phyloP scores from a whole-genome alignment of 1,140 invertebrate species.

The Heliconius melpomene region DNA sequence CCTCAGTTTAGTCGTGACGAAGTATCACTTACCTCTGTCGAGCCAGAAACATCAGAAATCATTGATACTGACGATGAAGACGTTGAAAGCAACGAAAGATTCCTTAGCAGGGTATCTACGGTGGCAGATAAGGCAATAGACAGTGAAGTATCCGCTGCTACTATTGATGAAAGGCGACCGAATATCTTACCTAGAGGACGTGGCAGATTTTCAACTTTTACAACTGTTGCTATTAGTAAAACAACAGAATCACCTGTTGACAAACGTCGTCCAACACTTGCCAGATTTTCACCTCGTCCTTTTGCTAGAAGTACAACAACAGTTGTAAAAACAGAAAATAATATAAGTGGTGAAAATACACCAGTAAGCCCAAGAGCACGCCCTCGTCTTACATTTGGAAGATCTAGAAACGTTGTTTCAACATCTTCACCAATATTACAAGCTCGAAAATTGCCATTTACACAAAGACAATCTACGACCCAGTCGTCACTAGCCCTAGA shows the following conservation, averaged over 20 bases:
- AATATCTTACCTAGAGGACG: conserved; percentile 60
- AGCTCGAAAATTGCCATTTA: conserved; percentile 63
- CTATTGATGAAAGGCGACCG: conserved; percentile 60
- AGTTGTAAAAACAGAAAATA: conserved; percentile 38
- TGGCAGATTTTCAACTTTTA: conserved; percentile 53
- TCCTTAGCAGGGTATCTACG: conserved; percentile 49
- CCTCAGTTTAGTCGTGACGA: conserved; percentile 57
- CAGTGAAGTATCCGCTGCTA: conserved; percentile 69
- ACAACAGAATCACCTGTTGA: conserved; percentile 42
- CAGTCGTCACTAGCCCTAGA: conserved; percentile 41
- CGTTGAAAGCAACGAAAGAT: conserved; percentile 45
- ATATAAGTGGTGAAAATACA: conserved; percentile 37
- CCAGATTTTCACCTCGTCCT: conserved; percentile 73
- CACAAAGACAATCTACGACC: conserved; percentile 51
- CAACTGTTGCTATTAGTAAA: conserved; percentile 53
- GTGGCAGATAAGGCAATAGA: conserved; percentile 62
- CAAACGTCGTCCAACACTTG: conserved; percentile 62
- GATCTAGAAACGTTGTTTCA: conserved; percentile 45
- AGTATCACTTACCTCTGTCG: conserved; percentile 59
- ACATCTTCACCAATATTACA: conserved; percentile 44
- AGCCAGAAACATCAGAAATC: conserved; percentile 53
- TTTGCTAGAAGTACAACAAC: conserved; percentile 58
- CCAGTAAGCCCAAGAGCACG: conserved; percentile 49
- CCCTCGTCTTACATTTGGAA: conserved; percentile 55
- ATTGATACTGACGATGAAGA: conserved; percentile 43